Evolutionary conservation across 2,797 vertebrate genomes (phyloP), one percentile per base, ranked within the genome.

Genomic region (Anas capensis): DNA sequence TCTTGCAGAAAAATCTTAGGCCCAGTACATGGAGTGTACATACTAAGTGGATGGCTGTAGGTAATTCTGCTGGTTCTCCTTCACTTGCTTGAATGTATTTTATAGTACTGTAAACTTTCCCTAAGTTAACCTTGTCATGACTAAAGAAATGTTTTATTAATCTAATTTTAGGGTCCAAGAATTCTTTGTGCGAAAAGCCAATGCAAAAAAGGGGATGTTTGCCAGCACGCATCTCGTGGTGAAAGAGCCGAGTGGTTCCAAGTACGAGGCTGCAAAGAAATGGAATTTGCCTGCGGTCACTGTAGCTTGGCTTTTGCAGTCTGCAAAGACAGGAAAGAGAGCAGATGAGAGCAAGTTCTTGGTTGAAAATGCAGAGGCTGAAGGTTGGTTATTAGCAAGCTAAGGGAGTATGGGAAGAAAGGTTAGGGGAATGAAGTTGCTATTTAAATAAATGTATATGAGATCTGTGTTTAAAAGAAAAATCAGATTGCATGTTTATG

Each of bases 211-310:
- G 94, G 98, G 98, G 76, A 99, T 99, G 99, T 73, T 99, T 97
- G 99, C 99, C 95, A 99, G 99, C 96, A 99, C 99, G 64, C 99
- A 99, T 80, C 98, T 99, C 71, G 98, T 99, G 70, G 91, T 99
- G 80, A 98, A 98, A 93, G 98, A 98, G 48, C 98, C 99, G 0
- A 97, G 98, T 1, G 99, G 99, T 88, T 99, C 99, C 42, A 99
- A 99, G 96, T 99, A 99, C 73, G 98, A 99, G 94, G 99, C 99
- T 48, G 98, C 99, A 0, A 99, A 99, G 97, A 99, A 99, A 90
- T 99, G 99, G 99, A 97, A 98, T 75, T 98, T 99, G 42, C 99
- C 99, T 4, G 99, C 99, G 1, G 98, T 99, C 77, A 98, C 98
- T 34, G 95, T 98, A 97, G 95, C 94, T 82, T 99, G 99, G 99